Evolutionary conservation across 2,113 vertebrate species (phyloP).

Genomic region (Eretmochelys imbricata): DNA sequence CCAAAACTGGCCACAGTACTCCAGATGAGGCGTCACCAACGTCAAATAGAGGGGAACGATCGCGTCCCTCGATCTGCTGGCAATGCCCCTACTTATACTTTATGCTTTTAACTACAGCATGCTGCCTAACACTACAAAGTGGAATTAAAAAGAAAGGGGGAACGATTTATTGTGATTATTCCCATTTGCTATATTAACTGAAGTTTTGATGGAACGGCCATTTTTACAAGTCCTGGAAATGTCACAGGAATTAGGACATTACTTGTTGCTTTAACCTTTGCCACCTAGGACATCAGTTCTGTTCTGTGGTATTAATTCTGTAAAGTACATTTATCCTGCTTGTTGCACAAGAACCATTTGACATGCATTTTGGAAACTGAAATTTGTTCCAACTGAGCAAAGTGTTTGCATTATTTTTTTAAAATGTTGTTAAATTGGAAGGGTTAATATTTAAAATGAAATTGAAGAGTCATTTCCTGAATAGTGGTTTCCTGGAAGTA

Average conservation of each 20-base stretch:
- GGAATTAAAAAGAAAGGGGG: background rate
- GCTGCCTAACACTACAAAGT: slow-evolving; percentile 44
- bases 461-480: background rate
- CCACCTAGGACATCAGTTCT: slow-evolving; percentile 4
- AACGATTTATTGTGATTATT: slow-evolving; percentile 29
- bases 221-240: slow-evolving; percentile 61
- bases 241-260: slow-evolving; percentile 40
- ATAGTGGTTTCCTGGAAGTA: background rate
- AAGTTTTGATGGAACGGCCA: slow-evolving; percentile 44
- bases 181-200: slow-evolving; percentile 45
- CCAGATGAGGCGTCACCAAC: too few species aligned
- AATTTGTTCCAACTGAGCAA: background rate
- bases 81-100: too few species aligned
- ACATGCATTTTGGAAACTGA: background rate
- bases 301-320: background rate
- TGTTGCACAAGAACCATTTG: background rate
- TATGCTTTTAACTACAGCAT: background rate
- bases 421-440: too few species aligned
- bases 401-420: background rate
- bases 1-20: too few species aligned
- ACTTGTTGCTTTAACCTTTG: slow-evolving; percentile 52
- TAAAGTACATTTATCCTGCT: background rate
- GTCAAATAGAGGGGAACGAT: too few species aligned
- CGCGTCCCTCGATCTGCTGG: too few species aligned
- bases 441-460: too few species aligned